Evolutionary conservation across 2,113 vertebrate genomes (phyloP), one percentile per base, ranked within the genome.

Genomic region (Campylorhamphus procurvoides): DNA sequence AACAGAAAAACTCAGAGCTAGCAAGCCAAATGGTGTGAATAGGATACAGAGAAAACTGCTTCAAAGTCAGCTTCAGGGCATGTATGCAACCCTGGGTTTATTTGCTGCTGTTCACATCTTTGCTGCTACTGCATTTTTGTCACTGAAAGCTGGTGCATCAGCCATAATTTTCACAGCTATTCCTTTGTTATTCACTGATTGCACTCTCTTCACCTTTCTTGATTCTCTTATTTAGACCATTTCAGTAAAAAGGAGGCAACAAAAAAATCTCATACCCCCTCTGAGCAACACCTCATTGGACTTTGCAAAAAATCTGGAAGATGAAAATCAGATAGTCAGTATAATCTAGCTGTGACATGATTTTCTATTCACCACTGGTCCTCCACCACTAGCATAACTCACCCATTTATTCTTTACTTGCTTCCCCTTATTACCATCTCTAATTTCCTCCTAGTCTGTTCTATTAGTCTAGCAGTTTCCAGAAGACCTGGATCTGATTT

Each of bases 1-100:
- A 96, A 78, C 83, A 94, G 75, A 86, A 83, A 52, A 90, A 74
- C 35, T 74, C 46, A 5, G 83, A 94, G 82, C 78, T 87, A 93
- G 77, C 67, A 69, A 93, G 40, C 78, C 50, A 93, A 94, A 39
- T 67, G 59, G 35, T 96, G 53, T 46, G 71, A 87, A 69, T 4
- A 58, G 23, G 15, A 69, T 37, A 60, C 14, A 85, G 91, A 78
- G 63, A 64, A 74, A 73, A 87, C 19, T 50, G 10, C 64, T 74
- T 74, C 29, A 55, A 86, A 81, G 68, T 29, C 83, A 89, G 25
- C 47, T 80, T 53, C 3, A 1, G 35, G 52, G 42, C 22, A 11
- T 14, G 7, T 46, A 4, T 64, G 28, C 28, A 58, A 16, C 18
- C 11, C 20, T 37, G 66, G 24, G 39, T 91, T 69, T 52, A 35